phyloP scores from a whole-genome alignment of 2,888 invertebrate genomes.

The Sabatieria punctata region DNA sequence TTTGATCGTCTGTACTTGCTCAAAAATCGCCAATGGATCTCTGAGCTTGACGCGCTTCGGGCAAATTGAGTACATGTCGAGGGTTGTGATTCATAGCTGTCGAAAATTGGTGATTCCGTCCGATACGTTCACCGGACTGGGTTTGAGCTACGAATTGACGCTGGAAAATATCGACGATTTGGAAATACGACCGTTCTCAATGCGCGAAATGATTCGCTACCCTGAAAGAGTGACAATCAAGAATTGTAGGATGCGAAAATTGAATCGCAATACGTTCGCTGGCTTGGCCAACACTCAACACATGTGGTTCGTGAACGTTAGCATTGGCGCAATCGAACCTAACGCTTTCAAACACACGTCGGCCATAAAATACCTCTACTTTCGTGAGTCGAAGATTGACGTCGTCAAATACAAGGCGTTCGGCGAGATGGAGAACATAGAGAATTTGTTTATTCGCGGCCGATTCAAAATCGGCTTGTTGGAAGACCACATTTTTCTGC shows the following conservation, averaged over 20 bases:
- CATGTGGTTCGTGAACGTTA: not conserved
- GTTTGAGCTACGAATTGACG: not conserved
- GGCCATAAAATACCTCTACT: not conserved
- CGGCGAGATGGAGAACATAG: not conserved
- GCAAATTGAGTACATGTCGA: not conserved
- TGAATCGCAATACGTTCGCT: not conserved
- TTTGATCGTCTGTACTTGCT: not conserved
- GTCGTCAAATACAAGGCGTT: not conserved
- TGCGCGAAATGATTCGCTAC: not conserved
- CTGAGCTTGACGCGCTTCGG: not conserved
- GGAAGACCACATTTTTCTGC: not conserved
- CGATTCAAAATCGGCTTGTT: not conserved
- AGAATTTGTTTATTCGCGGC: not conserved
- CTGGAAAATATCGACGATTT: not conserved
- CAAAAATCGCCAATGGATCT: not conserved
- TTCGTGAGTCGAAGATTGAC: not conserved
- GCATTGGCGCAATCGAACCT: not conserved
- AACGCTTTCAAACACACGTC: not conserved
- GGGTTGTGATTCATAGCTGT: not conserved
- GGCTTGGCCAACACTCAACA: not conserved
- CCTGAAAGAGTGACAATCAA: not conserved
- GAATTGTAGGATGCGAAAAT: not conserved
- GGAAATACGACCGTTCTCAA: not conserved
- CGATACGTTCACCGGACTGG: not conserved
- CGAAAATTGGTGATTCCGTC: not conserved